These are phyloP conservation scores for Panopea generosa DNA, from an alignment of 2,888 invertebrate species.

Conservation along the genomic window DNA sequence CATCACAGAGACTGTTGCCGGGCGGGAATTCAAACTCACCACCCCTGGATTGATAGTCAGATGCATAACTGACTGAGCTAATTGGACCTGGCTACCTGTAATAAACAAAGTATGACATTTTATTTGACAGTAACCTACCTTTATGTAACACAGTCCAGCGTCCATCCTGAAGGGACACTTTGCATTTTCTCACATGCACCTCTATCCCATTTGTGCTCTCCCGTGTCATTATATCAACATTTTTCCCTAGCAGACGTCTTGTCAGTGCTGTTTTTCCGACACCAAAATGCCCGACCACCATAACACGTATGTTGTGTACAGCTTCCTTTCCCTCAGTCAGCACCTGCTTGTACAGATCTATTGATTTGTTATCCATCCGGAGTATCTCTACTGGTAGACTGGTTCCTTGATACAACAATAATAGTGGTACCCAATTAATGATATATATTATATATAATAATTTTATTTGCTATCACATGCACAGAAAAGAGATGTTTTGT, in stretches of 20 bases:
- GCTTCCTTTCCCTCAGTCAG: conserved; percentile 16
- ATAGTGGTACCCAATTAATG: too few species aligned
- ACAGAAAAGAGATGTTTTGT: too few species aligned
- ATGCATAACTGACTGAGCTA: too few species aligned
- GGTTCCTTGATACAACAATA: too few species aligned
- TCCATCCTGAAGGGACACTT: conserved; percentile 3
- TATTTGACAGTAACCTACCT: too few species aligned
- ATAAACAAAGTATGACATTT: too few species aligned
- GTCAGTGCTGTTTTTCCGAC: conserved; percentile 19
- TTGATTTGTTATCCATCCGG: conserved; percentile 14
- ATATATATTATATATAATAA: too few species aligned
- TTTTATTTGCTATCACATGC: too few species aligned
- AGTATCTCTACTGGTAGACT: conserved; percentile 14
- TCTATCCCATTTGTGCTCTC: conserved; percentile 19
- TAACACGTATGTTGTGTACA: conserved; percentile 10
- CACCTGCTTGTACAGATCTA: conserved; percentile 13
- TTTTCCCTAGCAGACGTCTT: conserved; percentile 10
- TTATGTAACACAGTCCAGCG: neutral
- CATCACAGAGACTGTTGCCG: too few species aligned
- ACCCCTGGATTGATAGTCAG: too few species aligned
- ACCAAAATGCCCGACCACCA: conserved; percentile 17
- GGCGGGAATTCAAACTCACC: too few species aligned
- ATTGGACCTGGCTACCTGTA: too few species aligned
- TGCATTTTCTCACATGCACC: conserved; percentile 18
- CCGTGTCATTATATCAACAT: conserved; percentile 11